Evolutionary conservation across 2,888 invertebrate species (phyloP).

Genomic region (Drosophila algonquin): DNA sequence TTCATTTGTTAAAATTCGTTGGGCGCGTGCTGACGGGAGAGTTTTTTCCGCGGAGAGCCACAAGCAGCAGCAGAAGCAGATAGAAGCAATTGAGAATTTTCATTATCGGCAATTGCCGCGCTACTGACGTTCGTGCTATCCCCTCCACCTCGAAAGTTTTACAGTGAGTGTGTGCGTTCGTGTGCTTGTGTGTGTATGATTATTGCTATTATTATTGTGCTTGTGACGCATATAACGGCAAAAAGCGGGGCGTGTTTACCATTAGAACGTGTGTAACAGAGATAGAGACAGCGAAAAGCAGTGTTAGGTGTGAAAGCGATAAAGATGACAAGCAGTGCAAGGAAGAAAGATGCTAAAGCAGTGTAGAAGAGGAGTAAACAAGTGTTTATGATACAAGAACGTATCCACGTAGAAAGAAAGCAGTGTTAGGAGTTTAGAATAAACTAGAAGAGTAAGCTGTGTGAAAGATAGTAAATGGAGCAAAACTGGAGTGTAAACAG

Average conservation of each 20-base stretch:
- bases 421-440: background rate
- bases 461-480: constrained; percentile 10
- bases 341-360: background rate
- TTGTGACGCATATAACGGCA: constrained; percentile 65
- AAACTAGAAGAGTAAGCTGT: background rate
- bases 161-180: background rate
- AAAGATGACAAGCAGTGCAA: background rate
- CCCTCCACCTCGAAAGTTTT: constrained; percentile 14
- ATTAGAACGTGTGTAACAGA: constrained; percentile 16
- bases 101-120: constrained; percentile 34
- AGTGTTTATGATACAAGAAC: background rate
- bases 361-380: background rate
- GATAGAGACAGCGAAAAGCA: background rate
- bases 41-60: constrained; percentile 15
- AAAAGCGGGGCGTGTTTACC: constrained; percentile 66
- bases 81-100: constrained; percentile 27
- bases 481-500: background rate
- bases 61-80: background rate
- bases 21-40: constrained; percentile 30
- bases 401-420: constrained; percentile 10
- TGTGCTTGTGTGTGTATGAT: constrained; percentile 11
- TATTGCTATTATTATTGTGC: constrained; percentile 38
- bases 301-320: background rate
- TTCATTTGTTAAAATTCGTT: constrained; percentile 4
- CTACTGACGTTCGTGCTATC: constrained; percentile 43